phyloP scores from a whole-genome alignment of 1,140 invertebrate species.

The Lepidurus arcticus region DNA sequence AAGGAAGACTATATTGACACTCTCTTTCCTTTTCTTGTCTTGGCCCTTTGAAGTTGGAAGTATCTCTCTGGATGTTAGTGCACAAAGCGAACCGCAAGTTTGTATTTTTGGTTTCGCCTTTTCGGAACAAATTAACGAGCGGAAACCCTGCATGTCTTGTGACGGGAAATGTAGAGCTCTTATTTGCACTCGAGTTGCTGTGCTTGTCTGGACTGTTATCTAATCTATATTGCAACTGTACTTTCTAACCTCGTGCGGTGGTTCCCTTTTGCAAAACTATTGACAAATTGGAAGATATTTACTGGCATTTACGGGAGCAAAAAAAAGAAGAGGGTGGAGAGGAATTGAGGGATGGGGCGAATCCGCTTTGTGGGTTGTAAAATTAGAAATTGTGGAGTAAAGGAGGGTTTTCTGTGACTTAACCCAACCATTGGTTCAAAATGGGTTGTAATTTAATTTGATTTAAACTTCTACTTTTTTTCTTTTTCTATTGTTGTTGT shows the following conservation, averaged over 20 bases:
- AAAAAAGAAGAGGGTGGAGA: neutral
- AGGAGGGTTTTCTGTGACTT: too few relatives aligned
- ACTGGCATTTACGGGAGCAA: neutral
- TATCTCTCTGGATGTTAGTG: too few relatives aligned
- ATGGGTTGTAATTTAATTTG: too few relatives aligned
- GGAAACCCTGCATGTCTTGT: neutral
- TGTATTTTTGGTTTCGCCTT: neutral
- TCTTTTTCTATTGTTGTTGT: too few relatives aligned
- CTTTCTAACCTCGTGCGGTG: neutral
- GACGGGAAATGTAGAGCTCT: neutral
- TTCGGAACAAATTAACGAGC: constrained; percentile 10
- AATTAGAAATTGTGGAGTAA: neutral
- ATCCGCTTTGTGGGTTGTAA: neutral
- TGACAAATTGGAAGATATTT: neutral
- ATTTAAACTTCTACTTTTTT: too few relatives aligned
- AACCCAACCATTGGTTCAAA: too few relatives aligned
- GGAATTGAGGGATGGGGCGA: neutral
- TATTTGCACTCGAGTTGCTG: neutral
- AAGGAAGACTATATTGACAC: neutral
- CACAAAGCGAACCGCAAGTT: neutral
- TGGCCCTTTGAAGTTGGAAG: too few relatives aligned
- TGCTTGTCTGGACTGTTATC: neutral
- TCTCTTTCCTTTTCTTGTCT: too few relatives aligned
- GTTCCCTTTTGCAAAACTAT: neutral
- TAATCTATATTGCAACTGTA: neutral